These are phyloP conservation scores for Miopithecus talapoin DNA, from an alignment of 2,797 vertebrate species.

Conservation along the genomic window DNA sequence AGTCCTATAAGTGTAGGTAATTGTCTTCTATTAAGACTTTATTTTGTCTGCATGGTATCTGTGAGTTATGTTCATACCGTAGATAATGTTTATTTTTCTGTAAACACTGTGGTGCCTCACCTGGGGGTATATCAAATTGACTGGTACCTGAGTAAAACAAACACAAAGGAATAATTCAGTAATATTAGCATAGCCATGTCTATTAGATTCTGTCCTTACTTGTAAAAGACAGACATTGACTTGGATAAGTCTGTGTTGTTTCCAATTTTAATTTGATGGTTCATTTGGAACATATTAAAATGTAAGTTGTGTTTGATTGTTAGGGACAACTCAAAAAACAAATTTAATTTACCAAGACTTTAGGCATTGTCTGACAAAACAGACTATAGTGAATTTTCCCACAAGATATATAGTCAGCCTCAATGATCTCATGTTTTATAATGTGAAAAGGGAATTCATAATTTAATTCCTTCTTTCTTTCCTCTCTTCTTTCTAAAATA, in stretches of 20 bases:
- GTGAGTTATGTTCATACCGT: background rate
- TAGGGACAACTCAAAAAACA: background rate
- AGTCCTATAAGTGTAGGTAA: background rate
- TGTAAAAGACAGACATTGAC: slow-evolving; percentile 35
- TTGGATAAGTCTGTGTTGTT: slow-evolving; percentile 61
- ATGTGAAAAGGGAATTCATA: background rate
- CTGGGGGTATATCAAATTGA: background rate
- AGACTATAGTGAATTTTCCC: background rate
- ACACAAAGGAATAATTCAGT: slow-evolving; percentile 73
- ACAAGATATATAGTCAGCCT: background rate
- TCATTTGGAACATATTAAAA: background rate
- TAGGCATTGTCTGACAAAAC: background rate
- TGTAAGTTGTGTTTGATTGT: background rate
- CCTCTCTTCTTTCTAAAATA: background rate
- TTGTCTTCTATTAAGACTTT: background rate
- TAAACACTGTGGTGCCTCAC: slow-evolving; percentile 51
- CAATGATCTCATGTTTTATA: background rate
- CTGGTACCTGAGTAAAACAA: slow-evolving; percentile 66
- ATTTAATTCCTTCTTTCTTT: background rate
- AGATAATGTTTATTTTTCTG: slow-evolving; percentile 16
- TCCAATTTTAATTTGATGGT: background rate
- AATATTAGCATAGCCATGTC: slow-evolving; percentile 59
- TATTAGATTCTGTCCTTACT: slow-evolving; percentile 63
- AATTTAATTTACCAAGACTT: background rate
- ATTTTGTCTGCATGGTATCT: background rate